Evolutionary conservation across 2,888 invertebrate genomes (phyloP).

Genomic region (Drosophila parthenogenetica): DNA sequence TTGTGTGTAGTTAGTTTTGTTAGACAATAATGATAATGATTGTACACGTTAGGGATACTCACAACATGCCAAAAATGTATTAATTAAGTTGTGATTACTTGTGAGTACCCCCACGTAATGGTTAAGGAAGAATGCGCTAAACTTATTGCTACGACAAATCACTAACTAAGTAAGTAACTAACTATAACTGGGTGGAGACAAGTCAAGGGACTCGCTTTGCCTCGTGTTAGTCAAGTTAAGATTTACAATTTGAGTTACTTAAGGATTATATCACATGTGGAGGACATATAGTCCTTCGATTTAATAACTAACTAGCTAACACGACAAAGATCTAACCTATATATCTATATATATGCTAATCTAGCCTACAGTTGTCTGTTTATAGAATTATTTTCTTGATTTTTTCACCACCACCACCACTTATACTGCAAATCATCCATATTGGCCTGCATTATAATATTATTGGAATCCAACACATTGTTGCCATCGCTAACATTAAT

Average conservation of each 20-base stretch:
- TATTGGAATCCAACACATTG: constrained; percentile 84
- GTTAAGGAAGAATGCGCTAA: constrained; percentile 54
- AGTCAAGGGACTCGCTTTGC: neutral
- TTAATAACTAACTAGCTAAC: constrained; percentile 33
- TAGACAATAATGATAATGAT: constrained; percentile 55
- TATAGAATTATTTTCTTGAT: constrained; percentile 33
- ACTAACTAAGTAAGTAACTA: constrained; percentile 34
- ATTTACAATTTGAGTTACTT: constrained; percentile 76
- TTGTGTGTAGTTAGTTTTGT: constrained; percentile 64
- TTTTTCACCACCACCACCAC: constrained; percentile 84
- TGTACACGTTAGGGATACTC: constrained; percentile 11
- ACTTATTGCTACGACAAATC: constrained; percentile 43
- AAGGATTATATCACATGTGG: constrained; percentile 70
- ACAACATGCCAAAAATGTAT: constrained; percentile 57
- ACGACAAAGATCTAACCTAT: constrained; percentile 27
- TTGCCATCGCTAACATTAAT: constrained; percentile 66
- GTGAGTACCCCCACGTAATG: constrained; percentile 10
- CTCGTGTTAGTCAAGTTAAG: constrained; percentile 40
- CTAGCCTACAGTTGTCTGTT: constrained; percentile 57
- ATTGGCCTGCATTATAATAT: constrained; percentile 84
- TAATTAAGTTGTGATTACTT: neutral
- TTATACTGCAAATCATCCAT: constrained; percentile 84
- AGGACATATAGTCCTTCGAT: constrained; percentile 16
- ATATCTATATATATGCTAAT: constrained; percentile 38
- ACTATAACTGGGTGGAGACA: constrained; percentile 13